Evolutionary conservation across 1,140 invertebrate species (phyloP), one percentile per base, ranked within the genome.

Genomic region (Cardiocondyla obscurior): DNA sequence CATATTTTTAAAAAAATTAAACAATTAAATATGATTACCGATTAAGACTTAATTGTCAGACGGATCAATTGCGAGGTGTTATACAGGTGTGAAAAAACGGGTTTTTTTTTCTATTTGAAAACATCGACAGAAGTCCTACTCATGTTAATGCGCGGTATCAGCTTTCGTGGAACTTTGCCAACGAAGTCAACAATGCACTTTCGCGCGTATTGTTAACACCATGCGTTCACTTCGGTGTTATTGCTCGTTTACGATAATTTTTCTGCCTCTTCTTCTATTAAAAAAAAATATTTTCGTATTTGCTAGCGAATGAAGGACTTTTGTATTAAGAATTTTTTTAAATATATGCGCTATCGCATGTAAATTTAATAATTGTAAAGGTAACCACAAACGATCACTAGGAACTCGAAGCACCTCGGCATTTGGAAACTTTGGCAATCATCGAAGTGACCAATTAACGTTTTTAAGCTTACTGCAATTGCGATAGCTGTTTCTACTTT

Each of bases 381-480:
- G 22, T 5, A 25, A 53, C 14, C 14, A 53, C 22, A 30, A 12
- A 46, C 19, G 51, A 55, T 55, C 19, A 39, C 28, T 49, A 51
- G 12, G 0, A 22, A 51, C 16, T 51, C 19, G 30, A 53, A 33
- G 74, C 46, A 53, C 36, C 16, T 55, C n/a, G 28, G 42, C 65
- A 22, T 53, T 74, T 25, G 19, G 58, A 72, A 83, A 67, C 42
- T 65, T 73, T 22, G 51, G 51, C 28, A 72, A 84, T 76, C 85
- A 60, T 53, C 58, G 36, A 60, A 72, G 44, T 36, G 76, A 88
- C 77, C 86, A 88, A 88, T 19, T 83, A 85, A 82, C 55, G 85
- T 77, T 85, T 88, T 62, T 88, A 87, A 28, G 65, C 77, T 87
- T 88, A 77, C 3, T 49, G 16, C 53, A 87, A 83, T 53, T 62